Evolutionary conservation across 2,888 invertebrate species (phyloP).

Genomic region (Bombyx huttoni): DNA sequence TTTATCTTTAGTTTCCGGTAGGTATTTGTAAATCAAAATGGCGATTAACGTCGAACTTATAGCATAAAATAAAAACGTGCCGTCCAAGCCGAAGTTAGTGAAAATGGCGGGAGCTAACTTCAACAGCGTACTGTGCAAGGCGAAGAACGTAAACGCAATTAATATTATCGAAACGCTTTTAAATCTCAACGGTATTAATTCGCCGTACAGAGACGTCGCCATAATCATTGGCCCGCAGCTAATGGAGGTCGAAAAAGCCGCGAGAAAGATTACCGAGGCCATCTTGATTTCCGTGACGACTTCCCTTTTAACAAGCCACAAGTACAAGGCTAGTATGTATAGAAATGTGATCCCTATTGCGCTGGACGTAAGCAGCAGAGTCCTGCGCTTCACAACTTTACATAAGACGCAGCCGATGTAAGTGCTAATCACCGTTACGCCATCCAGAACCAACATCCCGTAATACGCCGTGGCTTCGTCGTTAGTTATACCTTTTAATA

Average conservation of each 20-base stretch:
- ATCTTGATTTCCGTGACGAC: constrained; percentile 16
- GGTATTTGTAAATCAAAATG: constrained; percentile 9
- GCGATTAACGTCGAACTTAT: constrained; percentile 6
- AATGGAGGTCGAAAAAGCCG: constrained; percentile 21
- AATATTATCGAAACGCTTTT: constrained; percentile 9
- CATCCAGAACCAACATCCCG: constrained; percentile 25
- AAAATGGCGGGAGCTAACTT: constrained; percentile 12
- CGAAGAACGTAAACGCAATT: constrained; percentile 5
- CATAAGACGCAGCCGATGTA: constrained; percentile 21
- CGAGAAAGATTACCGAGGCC: constrained; percentile 16
- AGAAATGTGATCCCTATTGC: constrained; percentile 17
- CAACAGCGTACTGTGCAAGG: constrained; percentile 4
- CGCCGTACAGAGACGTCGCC: constrained; percentile 15
- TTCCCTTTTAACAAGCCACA: constrained; percentile 18
- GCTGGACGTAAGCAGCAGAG: constrained; percentile 14
- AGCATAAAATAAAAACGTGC: constrained; percentile 14
- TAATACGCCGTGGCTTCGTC: constrained; percentile 20
- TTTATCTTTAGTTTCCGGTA: constrained; percentile 21
- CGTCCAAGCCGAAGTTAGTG: constrained; percentile 8
- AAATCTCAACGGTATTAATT: constrained; percentile 18
- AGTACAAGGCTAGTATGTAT: constrained; percentile 21
- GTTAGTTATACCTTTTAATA: constrained; percentile 20
- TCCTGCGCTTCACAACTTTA: constrained; percentile 18
- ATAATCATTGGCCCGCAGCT: constrained; percentile 31
- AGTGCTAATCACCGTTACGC: constrained; percentile 20